Percentiles rank a stretch among this genome's conserved stretches.
Evolutionary conservation across 2,888 invertebrate genomes (phyloP).

Genomic region (Campoplex capitator): DNA sequence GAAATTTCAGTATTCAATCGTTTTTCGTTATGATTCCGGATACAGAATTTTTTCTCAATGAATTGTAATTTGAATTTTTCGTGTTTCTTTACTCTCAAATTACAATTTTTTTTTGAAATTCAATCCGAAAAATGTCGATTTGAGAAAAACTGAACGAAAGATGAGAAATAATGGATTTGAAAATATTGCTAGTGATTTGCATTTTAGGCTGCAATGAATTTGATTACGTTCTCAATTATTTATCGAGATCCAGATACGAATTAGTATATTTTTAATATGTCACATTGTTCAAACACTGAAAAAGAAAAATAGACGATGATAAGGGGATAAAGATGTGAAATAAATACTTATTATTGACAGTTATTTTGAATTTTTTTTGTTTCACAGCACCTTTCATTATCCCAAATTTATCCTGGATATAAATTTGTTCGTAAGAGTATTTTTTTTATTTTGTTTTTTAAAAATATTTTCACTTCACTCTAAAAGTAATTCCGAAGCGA

Average conservation of each 20-base stretch:
- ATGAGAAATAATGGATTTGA: not conserved
- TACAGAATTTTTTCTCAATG: not conserved
- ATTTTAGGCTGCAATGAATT: conserved; percentile 11
- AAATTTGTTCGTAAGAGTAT: no score
- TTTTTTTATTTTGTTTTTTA: no score
- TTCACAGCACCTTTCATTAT: not conserved
- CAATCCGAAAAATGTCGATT: not conserved
- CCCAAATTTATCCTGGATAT: not conserved
- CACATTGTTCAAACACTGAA: conserved; percentile 29
- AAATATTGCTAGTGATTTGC: not conserved
- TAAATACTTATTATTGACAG: conserved; percentile 33
- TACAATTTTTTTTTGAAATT: not conserved
- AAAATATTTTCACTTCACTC: no score
- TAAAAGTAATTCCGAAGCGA: no score
- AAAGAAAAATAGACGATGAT: conserved; percentile 14
- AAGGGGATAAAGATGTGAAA: not conserved
- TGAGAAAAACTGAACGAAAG: not conserved
- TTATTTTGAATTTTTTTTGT: not conserved
- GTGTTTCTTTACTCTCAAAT: not conserved
- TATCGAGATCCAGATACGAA: conserved; percentile 36
- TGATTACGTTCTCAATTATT: conserved; percentile 48
- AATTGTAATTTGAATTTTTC: not conserved
- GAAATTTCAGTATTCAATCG: not conserved
- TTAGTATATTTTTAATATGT: conserved; percentile 45
- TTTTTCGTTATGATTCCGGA: not conserved